Conservation (phyloP, 2,113 vertebrate genomes). For the Paratilapia polleni region DNA sequence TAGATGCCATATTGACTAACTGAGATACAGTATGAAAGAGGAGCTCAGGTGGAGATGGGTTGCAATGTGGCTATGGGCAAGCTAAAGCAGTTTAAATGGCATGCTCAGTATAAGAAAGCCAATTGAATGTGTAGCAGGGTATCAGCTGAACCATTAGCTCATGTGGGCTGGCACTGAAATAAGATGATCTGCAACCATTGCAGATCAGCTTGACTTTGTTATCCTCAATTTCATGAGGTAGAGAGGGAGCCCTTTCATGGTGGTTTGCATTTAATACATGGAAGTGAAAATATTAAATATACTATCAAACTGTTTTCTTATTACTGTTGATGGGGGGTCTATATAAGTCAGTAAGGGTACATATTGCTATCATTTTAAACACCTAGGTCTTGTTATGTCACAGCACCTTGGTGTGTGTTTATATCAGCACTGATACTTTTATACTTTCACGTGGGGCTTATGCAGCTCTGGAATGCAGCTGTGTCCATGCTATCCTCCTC, state of each 20-base stretch:
- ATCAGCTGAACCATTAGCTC: too few relatives aligned
- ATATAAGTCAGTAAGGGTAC: neutral
- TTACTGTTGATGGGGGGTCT: neutral
- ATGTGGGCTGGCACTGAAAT: too few relatives aligned
- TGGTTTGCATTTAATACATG: neutral
- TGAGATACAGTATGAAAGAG: too few relatives aligned
- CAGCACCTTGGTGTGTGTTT: neutral
- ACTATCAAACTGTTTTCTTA: neutral
- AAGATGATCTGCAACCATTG: too few relatives aligned
- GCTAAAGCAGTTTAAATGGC: too few relatives aligned
- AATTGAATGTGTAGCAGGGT: too few relatives aligned
- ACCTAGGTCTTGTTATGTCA: rapidly evolving
- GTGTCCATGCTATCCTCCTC: too few relatives aligned
- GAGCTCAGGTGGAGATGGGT: too few relatives aligned
- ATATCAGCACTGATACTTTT: neutral
- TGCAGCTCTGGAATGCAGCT: neutral
- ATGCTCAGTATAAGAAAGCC: too few relatives aligned
- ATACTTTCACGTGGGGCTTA: neutral
- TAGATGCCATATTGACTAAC: too few relatives aligned
- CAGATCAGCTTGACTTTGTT: too few relatives aligned
- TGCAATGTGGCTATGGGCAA: too few relatives aligned
- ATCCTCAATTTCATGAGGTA: neutral
- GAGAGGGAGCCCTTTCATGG: neutral
- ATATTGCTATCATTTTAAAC: neutral
- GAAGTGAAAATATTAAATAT: neutral